Conservation (phyloP, 2,113 vertebrate genomes). For the Rhipidura dahli region DNA sequence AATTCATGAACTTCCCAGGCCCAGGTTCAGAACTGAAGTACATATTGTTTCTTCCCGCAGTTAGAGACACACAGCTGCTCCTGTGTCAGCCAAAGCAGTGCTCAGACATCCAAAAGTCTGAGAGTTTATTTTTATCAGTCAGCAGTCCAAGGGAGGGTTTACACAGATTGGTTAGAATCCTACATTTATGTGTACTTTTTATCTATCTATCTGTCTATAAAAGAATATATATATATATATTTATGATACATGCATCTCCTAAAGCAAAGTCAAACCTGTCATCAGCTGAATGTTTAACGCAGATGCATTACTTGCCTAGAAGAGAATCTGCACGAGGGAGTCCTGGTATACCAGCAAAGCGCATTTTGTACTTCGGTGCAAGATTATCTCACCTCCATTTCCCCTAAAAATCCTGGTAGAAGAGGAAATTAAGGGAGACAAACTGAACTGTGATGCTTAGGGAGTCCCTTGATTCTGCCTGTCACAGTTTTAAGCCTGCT, state of each 20-base stretch:
- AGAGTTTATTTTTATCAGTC: background rate
- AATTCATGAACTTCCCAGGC: background rate
- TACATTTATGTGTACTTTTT: background rate
- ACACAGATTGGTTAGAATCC: background rate
- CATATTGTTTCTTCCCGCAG: background rate
- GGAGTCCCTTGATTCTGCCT: constrained; percentile 69
- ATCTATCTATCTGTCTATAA: background rate
- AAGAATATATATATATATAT: background rate
- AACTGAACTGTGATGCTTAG: constrained; percentile 58
- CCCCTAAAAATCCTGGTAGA: constrained; percentile 44
- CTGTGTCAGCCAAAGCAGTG: background rate
- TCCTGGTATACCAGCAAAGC: background rate
- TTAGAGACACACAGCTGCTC: background rate
- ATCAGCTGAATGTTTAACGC: background rate
- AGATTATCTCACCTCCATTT: constrained; percentile 51
- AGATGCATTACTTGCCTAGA: constrained; percentile 9
- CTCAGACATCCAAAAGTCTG: background rate
- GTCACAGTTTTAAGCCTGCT: constrained; percentile 64
- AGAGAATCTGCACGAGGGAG: background rate
- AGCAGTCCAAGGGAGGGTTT: background rate
- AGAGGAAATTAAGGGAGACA: constrained; percentile 71
- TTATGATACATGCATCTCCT: background rate
- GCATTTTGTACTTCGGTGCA: constrained; percentile 46
- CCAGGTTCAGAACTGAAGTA: background rate
- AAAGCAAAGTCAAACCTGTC: background rate